These are phyloP conservation scores for Garrulus glandarius DNA, from an alignment of 2,797 vertebrate genomes.

Conservation along the genomic window DNA sequence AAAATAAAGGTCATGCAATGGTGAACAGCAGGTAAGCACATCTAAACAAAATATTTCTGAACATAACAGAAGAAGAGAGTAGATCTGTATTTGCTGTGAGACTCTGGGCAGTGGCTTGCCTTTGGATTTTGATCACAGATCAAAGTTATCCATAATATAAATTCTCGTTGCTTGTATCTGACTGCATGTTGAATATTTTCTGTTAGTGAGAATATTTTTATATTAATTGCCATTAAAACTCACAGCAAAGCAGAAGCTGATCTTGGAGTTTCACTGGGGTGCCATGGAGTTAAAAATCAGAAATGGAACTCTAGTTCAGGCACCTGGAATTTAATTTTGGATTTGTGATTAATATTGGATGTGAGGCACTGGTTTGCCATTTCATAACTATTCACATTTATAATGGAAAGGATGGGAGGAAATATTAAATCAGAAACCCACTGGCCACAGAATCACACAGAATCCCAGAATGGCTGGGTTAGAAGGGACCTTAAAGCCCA, in stretches of 20 bases:
- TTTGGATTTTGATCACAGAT: background rate
- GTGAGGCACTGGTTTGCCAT: background rate
- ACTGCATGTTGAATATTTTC: background rate
- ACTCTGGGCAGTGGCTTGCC: background rate
- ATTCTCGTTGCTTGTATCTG: background rate
- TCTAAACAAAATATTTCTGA: background rate
- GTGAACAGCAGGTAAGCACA: background rate
- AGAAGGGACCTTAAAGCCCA: background rate
- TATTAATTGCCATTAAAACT: background rate
- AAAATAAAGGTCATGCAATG: background rate
- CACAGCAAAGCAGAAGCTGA: background rate
- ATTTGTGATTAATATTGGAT: background rate
- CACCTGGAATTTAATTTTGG: background rate
- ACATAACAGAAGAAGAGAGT: background rate
- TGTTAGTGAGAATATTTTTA: background rate
- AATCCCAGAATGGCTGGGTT: background rate
- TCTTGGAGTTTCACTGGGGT: background rate
- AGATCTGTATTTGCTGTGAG: background rate
- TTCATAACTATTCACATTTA: background rate
- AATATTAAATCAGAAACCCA: background rate
- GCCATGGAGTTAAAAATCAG: background rate
- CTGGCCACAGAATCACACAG: background rate
- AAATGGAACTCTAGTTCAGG: background rate
- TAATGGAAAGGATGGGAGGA: background rate
- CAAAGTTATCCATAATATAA: background rate